Evolutionary conservation across 2,888 invertebrate species (phyloP).

Genomic region (Eristalinus sepulchralis): DNA sequence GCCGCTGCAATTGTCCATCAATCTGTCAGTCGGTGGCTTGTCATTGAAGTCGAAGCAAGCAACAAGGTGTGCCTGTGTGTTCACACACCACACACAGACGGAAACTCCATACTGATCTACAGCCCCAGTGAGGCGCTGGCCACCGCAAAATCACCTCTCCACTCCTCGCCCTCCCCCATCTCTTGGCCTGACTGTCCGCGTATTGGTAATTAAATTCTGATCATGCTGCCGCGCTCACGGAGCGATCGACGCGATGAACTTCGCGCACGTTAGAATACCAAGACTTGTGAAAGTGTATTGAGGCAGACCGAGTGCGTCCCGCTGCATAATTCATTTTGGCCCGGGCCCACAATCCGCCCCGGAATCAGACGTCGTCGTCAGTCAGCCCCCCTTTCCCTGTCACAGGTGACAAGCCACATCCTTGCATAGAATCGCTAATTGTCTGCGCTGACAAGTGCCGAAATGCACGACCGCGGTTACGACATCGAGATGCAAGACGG

Average conservation of each 20-base stretch:
- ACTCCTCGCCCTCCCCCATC: conserved; percentile 38
- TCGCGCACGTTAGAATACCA: conserved; percentile 64
- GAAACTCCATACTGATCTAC: conserved; percentile 33
- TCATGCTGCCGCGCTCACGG: conserved; percentile 49
- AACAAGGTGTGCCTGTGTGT: conserved; percentile 22
- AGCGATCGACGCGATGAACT: conserved; percentile 44
- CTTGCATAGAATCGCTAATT: conserved; percentile 56
- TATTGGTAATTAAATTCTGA: conserved; percentile 65
- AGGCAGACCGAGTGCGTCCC: conserved; percentile 34
- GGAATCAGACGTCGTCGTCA: conserved; percentile 4
- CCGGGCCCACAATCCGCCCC: conserved; percentile 29
- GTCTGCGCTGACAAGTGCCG: conserved; percentile 32
- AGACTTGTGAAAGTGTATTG: conserved; percentile 62
- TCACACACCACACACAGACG: conserved; percentile 24
- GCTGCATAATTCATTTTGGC: conserved; percentile 65
- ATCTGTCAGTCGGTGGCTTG: conserved; percentile 52
- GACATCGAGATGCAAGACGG: conserved; percentile 37
- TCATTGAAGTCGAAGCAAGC: conserved; percentile 35
- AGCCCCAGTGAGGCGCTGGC: conserved; percentile 23
- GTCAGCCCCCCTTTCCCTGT: conserved; percentile 16
- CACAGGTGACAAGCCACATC: conserved; percentile 15
- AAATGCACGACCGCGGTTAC: no score
- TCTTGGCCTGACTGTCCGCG: background rate
- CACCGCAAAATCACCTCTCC: conserved; percentile 55
- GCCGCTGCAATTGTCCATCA: conserved; percentile 55